Conservation (phyloP, 2,797 vertebrate genomes). For the Pygocentrus nattereri region DNA sequence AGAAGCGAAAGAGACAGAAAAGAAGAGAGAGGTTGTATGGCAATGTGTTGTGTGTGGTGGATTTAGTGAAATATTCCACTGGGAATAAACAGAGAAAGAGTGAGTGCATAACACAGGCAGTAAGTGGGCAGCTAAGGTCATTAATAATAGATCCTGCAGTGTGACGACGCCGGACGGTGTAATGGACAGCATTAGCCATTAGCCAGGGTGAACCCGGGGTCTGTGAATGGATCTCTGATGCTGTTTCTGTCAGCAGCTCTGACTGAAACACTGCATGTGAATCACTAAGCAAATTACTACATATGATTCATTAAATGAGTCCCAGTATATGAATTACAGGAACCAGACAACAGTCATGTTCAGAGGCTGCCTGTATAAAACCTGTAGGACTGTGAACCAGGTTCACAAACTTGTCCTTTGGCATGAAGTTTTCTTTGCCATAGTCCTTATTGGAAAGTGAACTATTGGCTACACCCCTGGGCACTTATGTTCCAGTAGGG, state of each 20-base stretch:
- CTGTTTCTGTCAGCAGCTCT: slow-evolving; percentile 58
- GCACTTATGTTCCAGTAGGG: no score
- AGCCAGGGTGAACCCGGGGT: slow-evolving; percentile 57
- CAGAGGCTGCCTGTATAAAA: slow-evolving; percentile 47
- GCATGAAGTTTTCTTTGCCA: no score
- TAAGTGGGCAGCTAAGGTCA: background rate
- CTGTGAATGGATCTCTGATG: slow-evolving; percentile 58
- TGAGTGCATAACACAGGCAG: background rate
- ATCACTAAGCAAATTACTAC: slow-evolving; percentile 44
- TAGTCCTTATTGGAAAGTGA: background rate
- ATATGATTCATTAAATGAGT: slow-evolving; percentile 1
- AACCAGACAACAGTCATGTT: slow-evolving; percentile 50
- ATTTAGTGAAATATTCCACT: background rate
- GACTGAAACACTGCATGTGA: slow-evolving; percentile 29
- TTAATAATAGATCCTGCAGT: slow-evolving; percentile 31
- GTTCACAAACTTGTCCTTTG: background rate
- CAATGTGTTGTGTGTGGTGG: background rate
- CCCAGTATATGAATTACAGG: slow-evolving; percentile 43
- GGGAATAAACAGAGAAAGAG: background rate
- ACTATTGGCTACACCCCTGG: background rate
- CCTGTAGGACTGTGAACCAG: background rate
- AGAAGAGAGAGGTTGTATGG: slow-evolving; percentile 10
- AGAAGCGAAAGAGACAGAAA: background rate
- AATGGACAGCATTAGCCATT: background rate
- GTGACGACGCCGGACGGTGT: slow-evolving; percentile 53